These are phyloP conservation scores for Trachops cirrhosus DNA, from an alignment of 2,797 vertebrate species.

Conservation along the genomic window DNA sequence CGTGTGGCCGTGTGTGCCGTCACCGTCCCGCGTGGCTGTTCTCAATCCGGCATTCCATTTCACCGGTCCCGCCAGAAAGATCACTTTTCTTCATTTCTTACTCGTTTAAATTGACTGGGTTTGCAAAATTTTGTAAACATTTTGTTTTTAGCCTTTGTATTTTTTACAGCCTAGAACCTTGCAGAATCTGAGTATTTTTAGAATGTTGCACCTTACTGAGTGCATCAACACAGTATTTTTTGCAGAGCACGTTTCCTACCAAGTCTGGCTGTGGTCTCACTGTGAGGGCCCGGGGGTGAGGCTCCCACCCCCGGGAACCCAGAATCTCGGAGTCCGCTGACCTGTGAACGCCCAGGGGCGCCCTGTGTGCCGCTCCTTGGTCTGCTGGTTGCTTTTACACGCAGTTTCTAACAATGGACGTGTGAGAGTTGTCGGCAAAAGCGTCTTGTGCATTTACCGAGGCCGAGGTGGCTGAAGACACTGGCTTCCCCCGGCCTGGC, in stretches of 20 bases:
- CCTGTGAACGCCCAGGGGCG: conserved; percentile 56
- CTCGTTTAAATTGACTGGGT: conserved; percentile 53
- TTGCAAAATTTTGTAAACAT: conserved; percentile 74
- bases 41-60: background rate
- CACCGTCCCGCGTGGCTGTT: conserved; percentile 11
- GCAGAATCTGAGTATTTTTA: conserved; percentile 63
- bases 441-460: conserved; percentile 75
- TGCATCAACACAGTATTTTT: conserved; percentile 64
- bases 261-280: conserved; percentile 33
- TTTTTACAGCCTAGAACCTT: conserved; percentile 76
- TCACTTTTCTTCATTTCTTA: conserved; percentile 44
- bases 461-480: conserved; percentile 80
- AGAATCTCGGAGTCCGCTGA: conserved; percentile 76
- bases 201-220: conserved; percentile 51
- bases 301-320: conserved; percentile 63
- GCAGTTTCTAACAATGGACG: conserved; percentile 76
- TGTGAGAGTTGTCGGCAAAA: conserved; percentile 65
- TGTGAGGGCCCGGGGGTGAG: conserved; percentile 41
- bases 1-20: conserved; percentile 16
- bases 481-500: conserved; percentile 51
- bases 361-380: conserved; percentile 66
- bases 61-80: conserved; percentile 42
- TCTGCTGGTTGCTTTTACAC: conserved; percentile 70
- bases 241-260: conserved; percentile 66
- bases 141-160: conserved; percentile 78